phyloP scores from a whole-genome alignment of 1,140 invertebrate species.

The Aphaenogaster ashmeadi region DNA sequence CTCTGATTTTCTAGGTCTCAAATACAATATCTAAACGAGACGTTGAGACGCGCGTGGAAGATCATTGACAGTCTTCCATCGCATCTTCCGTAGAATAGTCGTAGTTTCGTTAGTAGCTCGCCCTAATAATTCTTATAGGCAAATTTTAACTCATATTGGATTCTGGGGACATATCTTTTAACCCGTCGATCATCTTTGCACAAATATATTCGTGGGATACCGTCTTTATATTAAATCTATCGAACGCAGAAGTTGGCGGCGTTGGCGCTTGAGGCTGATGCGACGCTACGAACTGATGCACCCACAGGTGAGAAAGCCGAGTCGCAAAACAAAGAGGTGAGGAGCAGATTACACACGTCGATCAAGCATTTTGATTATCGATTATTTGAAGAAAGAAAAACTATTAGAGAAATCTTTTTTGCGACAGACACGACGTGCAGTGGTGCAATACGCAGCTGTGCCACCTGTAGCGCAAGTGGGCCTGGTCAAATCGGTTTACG shows the following conservation, averaged over 20 bases:
- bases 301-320: not conserved
- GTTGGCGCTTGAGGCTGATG: not conserved
- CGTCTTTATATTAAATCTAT: slow-evolving; percentile 53
- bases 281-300: not conserved
- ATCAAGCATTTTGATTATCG: not conserved
- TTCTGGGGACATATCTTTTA: slow-evolving; percentile 9
- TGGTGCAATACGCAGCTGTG: not conserved
- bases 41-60: slow-evolving; percentile 28
- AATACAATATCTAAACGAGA: slow-evolving; percentile 47
- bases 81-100: slow-evolving; percentile 18
- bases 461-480: not conserved
- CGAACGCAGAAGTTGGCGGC: slow-evolving; percentile 36
- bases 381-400: not conserved
- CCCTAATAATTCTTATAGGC: not conserved
- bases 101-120: slow-evolving; percentile 13
- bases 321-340: slow-evolving; percentile 54
- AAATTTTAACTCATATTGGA: not conserved
- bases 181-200: slow-evolving; percentile 1
- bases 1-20: slow-evolving; percentile 49
- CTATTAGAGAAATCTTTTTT: not conserved
- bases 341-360: not conserved
- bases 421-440: slow-evolving; percentile 16
- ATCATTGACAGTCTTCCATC: slow-evolving; percentile 48
- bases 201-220: not conserved
- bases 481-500: not conserved